Percentiles rank a stretch among this genome's conserved stretches.
phyloP scores from a whole-genome alignment of 2,888 invertebrate genomes.

The Spisula subtruncata region DNA sequence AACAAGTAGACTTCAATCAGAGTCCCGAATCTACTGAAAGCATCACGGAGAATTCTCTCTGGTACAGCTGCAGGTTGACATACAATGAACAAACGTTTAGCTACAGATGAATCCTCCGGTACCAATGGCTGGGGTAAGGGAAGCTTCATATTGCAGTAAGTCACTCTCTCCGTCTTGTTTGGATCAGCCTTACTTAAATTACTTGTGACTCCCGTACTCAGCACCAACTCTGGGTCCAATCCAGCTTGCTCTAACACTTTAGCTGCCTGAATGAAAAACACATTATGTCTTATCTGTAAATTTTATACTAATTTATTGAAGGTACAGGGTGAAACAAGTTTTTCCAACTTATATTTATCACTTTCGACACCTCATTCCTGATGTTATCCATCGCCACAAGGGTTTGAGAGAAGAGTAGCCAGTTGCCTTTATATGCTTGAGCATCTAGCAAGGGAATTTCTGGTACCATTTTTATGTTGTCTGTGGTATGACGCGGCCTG shows the following conservation, averaged over 20 bases:
- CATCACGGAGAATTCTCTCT: conserved; percentile 93
- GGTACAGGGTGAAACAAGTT: no score
- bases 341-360: no score
- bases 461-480: no score
- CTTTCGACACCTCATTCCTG: no score
- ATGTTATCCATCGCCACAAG: no score
- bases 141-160: conserved; percentile 90
- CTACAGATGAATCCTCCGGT: conserved; percentile 88
- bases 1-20: conserved; percentile 96
- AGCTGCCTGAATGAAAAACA: conserved; percentile 76
- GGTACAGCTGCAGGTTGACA: conserved; percentile 92
- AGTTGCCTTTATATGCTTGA: no score
- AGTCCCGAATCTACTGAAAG: conserved; percentile 96
- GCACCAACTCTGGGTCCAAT: conserved; percentile 79
- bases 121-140: conserved; percentile 89
- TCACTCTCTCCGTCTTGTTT: conserved; percentile 76
- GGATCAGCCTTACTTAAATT: conserved; percentile 2
- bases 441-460: no score
- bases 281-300: neutral
- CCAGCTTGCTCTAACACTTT: conserved; percentile 82
- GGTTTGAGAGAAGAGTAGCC: no score
- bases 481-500: no score
- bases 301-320: no score
- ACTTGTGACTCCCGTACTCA: no score
- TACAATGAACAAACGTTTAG: conserved; percentile 89